Percentiles rank a stretch among this genome's conserved stretches.
Evolutionary conservation across 2,797 vertebrate genomes (phyloP).

Genomic region (Micropoecilia bifurca): DNA sequence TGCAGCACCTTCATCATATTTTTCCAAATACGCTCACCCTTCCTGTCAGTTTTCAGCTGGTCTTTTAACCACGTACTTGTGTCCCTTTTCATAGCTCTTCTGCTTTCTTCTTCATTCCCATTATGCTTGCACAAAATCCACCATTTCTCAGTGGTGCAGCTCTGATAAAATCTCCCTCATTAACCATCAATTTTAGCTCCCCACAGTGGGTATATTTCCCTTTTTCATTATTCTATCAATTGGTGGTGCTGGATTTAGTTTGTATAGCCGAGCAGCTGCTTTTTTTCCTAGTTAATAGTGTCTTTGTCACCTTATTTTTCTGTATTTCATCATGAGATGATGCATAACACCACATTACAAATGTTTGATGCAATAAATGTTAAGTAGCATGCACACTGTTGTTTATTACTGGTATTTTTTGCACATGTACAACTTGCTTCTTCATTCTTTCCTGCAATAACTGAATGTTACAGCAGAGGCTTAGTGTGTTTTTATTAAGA

Average conservation of each 20-base stretch:
- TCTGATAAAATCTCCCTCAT: slow-evolving; percentile 39
- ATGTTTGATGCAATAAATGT: slow-evolving; percentile 12
- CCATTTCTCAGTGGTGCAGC: slow-evolving; percentile 12
- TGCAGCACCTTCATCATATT: slow-evolving; percentile 41
- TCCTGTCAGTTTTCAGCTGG: slow-evolving; percentile 17
- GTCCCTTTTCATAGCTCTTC: slow-evolving; percentile 13
- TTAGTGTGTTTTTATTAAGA: slow-evolving; percentile 47
- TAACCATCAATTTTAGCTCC: slow-evolving; percentile 22
- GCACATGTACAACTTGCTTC: slow-evolving; percentile 37
- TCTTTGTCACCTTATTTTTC: slow-evolving; percentile 41
- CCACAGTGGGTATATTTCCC: slow-evolving; percentile 28
- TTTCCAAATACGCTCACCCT: slow-evolving; percentile 42
- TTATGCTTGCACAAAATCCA: slow-evolving; percentile 19
- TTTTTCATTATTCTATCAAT: slow-evolving; percentile 78
- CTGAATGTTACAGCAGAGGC: slow-evolving; percentile 63
- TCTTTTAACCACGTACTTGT: slow-evolving; percentile 38
- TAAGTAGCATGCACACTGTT: background rate
- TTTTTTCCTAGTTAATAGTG: slow-evolving; percentile 81
- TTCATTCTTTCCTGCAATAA: slow-evolving; percentile 60
- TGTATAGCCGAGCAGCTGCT: slow-evolving; percentile 81
- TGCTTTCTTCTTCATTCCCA: slow-evolving; percentile 19
- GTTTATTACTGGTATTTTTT: background rate
- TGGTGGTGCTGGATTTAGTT: slow-evolving; percentile 71
- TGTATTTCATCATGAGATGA: slow-evolving; percentile 11
- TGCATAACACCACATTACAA: slow-evolving; percentile 16